A percentile compares a stretch with the other conserved stretches of the same genome.
phyloP scores from a whole-genome alignment of 2,797 vertebrate genomes.

The Geotria australis region DNA sequence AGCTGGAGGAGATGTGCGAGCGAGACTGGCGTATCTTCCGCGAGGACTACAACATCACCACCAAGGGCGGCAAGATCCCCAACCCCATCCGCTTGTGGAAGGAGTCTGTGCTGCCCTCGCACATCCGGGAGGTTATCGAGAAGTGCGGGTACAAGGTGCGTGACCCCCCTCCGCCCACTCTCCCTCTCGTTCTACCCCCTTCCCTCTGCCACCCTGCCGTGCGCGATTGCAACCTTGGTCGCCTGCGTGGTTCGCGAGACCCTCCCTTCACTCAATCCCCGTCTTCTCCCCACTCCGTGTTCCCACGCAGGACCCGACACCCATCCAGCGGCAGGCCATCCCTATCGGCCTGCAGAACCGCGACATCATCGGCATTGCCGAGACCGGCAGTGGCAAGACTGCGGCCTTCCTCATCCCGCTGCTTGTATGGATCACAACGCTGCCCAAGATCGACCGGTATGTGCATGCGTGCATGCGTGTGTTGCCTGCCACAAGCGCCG shows the following conservation, averaged over 20 bases:
- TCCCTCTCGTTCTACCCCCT: too few relatives aligned
- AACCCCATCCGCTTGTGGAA: slow-evolving; percentile 97
- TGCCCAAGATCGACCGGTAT: slow-evolving; percentile 82
- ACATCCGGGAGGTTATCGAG: slow-evolving; percentile 91
- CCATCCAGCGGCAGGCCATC: slow-evolving; percentile 91
- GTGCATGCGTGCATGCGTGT: neutral
- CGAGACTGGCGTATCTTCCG: slow-evolving; percentile 93
- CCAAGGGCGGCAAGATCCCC: slow-evolving; percentile 89
- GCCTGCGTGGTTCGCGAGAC: neutral
- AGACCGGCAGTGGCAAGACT: slow-evolving; percentile 84
- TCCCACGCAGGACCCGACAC: slow-evolving; percentile 45
- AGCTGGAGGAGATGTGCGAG: slow-evolving; percentile 92
- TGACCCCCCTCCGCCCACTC: neutral
- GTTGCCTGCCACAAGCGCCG: neutral
- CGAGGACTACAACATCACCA: slow-evolving; percentile 94
- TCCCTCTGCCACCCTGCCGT: neutral
- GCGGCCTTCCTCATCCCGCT: slow-evolving; percentile 85
- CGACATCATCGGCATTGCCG: slow-evolving; percentile 87
- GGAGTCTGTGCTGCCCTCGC: slow-evolving; percentile 52
- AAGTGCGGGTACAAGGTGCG: slow-evolving; percentile 88
- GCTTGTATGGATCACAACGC: slow-evolving; percentile 85
- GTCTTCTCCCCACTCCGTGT: neutral
- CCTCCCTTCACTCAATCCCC: neutral
- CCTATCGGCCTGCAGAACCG: slow-evolving; percentile 90
- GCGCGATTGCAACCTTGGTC: neutral